Evolutionary conservation across 2,797 vertebrate species (phyloP).

Genomic region (Arctocebus calabarensis): DNA sequence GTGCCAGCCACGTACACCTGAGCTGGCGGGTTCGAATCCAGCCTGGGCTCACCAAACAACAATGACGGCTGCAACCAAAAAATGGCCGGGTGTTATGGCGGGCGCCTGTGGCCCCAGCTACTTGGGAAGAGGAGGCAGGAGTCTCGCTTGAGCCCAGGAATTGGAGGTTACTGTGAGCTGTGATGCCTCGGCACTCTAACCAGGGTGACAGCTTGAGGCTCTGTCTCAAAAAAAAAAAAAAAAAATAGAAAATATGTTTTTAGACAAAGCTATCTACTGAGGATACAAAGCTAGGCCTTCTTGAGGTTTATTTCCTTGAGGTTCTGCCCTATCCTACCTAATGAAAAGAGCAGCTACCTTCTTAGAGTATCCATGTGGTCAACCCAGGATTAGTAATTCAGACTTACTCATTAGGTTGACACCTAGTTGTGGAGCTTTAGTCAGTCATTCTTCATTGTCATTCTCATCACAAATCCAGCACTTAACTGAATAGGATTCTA

Average conservation of each 20-base stretch:
- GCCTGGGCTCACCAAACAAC: too few species aligned
- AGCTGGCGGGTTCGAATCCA: too few species aligned
- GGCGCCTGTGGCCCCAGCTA: too few species aligned
- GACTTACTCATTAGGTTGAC: neutral
- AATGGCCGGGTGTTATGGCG: too few species aligned
- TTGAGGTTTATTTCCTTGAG: neutral
- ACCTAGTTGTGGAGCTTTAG: fast-evolving
- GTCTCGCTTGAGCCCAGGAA: too few species aligned
- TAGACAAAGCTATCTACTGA: neutral
- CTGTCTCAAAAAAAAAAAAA: too few species aligned
- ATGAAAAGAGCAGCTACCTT: conserved; percentile 44
- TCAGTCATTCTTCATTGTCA: neutral
- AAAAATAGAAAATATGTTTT: neutral
- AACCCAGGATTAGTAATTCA: neutral
- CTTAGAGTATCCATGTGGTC: neutral
- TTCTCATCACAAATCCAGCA: neutral
- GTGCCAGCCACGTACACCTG: too few species aligned
- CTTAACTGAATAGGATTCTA: neutral
- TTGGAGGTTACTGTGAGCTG: too few species aligned
- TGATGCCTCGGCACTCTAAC: too few species aligned
- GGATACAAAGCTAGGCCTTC: neutral
- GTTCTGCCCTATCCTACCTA: fast-evolving
- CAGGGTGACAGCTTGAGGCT: too few species aligned
- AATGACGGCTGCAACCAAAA: too few species aligned
- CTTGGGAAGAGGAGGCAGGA: too few species aligned